Percentiles rank a stretch among this genome's conserved stretches.
phyloP scores from a whole-genome alignment of 2,113 vertebrate species.

The Nestor notabilis region DNA sequence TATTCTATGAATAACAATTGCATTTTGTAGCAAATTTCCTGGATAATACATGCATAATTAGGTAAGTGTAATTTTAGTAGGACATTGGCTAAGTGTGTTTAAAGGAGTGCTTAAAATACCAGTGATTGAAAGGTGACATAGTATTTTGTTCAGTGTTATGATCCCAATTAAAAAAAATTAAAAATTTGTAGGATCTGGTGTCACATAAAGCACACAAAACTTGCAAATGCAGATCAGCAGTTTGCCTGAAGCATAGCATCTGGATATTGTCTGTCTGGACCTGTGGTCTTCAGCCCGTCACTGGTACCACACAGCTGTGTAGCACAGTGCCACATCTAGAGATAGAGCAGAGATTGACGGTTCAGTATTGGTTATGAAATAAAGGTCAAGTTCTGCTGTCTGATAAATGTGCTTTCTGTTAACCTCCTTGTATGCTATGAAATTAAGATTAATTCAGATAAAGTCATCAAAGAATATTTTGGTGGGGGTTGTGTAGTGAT shows the following conservation, averaged over 20 bases:
- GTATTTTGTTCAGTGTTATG: neutral
- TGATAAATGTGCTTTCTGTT: neutral
- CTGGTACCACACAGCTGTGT: neutral
- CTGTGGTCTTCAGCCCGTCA: neutral
- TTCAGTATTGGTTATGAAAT: neutral
- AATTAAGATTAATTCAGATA: neutral
- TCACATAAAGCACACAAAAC: neutral
- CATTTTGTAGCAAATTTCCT: neutral
- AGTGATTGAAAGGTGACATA: neutral
- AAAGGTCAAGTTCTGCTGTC: neutral
- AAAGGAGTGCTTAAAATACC: neutral
- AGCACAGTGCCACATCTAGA: neutral
- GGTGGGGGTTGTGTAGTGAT: neutral
- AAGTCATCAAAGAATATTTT: neutral
- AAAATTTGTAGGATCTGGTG: neutral
- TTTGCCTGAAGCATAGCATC: neutral
- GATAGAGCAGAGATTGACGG: neutral
- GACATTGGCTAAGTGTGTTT: neutral
- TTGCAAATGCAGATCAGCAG: neutral
- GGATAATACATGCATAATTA: rapidly evolving
- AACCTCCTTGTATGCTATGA: neutral
- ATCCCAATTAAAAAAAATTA: neutral
- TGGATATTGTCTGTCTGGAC: neutral
- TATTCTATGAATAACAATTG: neutral
- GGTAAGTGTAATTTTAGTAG: neutral